Evolutionary conservation across 1,140 invertebrate species (phyloP).

Genomic region (Phortica variegata): DNA sequence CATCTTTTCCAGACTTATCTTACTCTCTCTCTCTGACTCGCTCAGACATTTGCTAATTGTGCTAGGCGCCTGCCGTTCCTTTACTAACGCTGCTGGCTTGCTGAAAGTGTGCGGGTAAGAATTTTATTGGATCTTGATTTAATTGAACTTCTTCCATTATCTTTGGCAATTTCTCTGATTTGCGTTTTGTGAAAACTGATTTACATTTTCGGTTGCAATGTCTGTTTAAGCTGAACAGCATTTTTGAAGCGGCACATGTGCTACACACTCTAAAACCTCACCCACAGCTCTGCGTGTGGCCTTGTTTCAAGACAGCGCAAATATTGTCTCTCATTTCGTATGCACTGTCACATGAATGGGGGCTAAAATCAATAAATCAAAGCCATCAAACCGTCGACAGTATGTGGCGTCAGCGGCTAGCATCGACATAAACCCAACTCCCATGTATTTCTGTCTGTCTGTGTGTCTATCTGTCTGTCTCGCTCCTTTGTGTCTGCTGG

Average conservation of each 20-base stretch:
- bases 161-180: conserved; percentile 1
- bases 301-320: conserved; percentile 11
- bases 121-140: conserved; percentile 43
- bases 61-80: too few species aligned
- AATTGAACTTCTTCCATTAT: conserved; percentile 42
- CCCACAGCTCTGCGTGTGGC: neutral
- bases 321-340: conserved; percentile 50
- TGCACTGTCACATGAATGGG: conserved; percentile 28
- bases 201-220: conserved; percentile 32
- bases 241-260: conserved; percentile 3
- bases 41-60: conserved; percentile 1
- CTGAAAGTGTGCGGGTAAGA: conserved; percentile 51
- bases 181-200: neutral
- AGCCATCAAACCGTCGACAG: conserved; percentile 20
- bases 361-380: conserved; percentile 52
- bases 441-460: conserved; percentile 32
- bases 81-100: conserved; percentile 24
- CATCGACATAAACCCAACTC: too few species aligned
- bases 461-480: conserved; percentile 19
- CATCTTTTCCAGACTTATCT: conserved; percentile 35
- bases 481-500: too few species aligned
- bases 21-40: conserved; percentile 5
- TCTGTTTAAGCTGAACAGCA: conserved; percentile 17
- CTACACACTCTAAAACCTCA: too few species aligned
- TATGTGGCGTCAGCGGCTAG: neutral